Conservation (phyloP, 2,113 vertebrate species). For the Macrotis lagotis region DNA sequence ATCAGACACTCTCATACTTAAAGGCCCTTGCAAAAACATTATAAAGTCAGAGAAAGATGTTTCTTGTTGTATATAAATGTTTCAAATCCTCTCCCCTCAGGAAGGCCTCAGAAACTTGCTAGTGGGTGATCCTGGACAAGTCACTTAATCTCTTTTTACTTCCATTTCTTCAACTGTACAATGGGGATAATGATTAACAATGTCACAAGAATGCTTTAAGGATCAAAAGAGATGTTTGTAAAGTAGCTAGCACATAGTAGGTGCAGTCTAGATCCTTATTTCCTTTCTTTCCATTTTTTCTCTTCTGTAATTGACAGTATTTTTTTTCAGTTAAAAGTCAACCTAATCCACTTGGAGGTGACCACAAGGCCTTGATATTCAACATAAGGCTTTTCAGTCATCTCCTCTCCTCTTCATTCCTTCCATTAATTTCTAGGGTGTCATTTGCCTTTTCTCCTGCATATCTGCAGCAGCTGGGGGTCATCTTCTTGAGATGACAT, state of each 20-base stretch:
- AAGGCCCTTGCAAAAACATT: constrained; percentile 23
- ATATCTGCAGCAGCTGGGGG: not conserved
- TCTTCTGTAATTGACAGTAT: not conserved
- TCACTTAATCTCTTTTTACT: not conserved
- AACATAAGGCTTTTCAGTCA: constrained; percentile 11
- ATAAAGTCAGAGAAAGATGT: constrained; percentile 29
- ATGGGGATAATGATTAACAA: not conserved
- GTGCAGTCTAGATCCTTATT: too few species aligned
- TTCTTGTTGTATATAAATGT: not conserved
- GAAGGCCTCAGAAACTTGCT: not conserved
- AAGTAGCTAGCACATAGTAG: too few species aligned
- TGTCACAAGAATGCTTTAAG: too few species aligned
- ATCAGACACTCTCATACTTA: not conserved
- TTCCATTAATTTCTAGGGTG: constrained; percentile 23
- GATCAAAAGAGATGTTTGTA: too few species aligned
- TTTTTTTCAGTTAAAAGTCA: constrained; percentile 11
- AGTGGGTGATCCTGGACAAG: not conserved
- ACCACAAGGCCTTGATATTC: not conserved
- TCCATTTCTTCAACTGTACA: not conserved
- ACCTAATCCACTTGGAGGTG: not conserved
- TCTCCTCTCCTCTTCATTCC: not conserved
- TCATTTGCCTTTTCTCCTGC: not conserved
- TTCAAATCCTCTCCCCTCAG: not conserved
- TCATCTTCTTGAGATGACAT: constrained; percentile 39
- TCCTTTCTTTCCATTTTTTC: too few species aligned